A percentile compares a stretch with the other conserved stretches of the same genome.
Conservation (phyloP, 2,888 invertebrate genomes). For the Neoaliturus tenellus region DNA sequence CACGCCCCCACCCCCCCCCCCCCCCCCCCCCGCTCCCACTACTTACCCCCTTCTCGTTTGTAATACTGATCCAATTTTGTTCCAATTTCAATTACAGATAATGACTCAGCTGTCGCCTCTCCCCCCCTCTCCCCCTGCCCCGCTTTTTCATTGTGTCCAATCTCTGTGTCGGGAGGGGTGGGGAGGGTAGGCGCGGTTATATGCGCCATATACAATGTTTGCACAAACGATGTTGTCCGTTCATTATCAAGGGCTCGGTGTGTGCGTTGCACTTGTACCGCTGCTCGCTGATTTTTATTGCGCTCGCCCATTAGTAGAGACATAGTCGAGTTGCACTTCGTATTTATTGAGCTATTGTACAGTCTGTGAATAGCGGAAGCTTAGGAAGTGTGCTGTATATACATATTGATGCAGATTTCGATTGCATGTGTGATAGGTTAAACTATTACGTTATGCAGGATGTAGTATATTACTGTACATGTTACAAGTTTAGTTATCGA, state of each 20-base stretch:
- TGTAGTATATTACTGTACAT: too few relatives aligned
- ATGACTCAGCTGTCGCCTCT: conserved; percentile 6
- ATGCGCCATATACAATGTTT: neutral
- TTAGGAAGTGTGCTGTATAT: too few relatives aligned
- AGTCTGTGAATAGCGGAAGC: too few relatives aligned
- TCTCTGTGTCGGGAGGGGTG: neutral
- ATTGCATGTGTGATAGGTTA: too few relatives aligned
- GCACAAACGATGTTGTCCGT: neutral
- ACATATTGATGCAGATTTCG: too few relatives aligned
- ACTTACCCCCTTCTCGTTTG: neutral
- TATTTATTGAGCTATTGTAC: neutral
- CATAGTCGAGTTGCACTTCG: neutral
- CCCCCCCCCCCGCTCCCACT: too few relatives aligned
- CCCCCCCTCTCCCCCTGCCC: neutral
- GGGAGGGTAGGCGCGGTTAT: neutral
- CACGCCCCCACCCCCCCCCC: neutral
- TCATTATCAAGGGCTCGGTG: neutral
- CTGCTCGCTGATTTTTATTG: neutral
- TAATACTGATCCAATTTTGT: conserved; percentile 35
- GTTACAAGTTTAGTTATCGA: too few relatives aligned
- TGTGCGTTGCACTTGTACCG: neutral
- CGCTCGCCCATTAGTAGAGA: neutral
- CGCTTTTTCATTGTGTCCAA: neutral
- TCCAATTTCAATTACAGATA: conserved; percentile 35
- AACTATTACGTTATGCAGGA: too few relatives aligned